Evolutionary conservation across 2,888 invertebrate species (phyloP).

Genomic region (Tachina lurida): DNA sequence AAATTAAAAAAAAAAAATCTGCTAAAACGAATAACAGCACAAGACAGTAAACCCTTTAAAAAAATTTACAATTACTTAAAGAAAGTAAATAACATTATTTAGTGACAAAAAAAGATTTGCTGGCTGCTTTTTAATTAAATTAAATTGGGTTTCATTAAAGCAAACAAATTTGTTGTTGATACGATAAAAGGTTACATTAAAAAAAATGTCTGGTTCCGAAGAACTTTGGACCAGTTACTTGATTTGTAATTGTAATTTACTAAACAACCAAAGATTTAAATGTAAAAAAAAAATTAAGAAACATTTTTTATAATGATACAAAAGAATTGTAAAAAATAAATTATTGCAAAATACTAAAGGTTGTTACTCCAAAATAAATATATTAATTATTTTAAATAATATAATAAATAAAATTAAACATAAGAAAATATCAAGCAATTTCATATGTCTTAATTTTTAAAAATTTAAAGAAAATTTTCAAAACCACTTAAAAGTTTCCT

Average conservation of each 20-base stretch:
- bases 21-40: slow-evolving; percentile 1
- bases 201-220: neutral
- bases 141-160: neutral
- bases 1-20: too few species aligned
- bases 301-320: slow-evolving; percentile 25
- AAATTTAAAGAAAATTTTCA: slow-evolving; percentile 33
- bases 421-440: slow-evolving; percentile 54
- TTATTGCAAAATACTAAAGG: slow-evolving; percentile 61
- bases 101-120: neutral
- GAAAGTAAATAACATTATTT: slow-evolving; percentile 19
- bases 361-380: slow-evolving; percentile 63
- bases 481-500: slow-evolving; percentile 65
- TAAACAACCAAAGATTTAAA: slow-evolving; percentile 69
- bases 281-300: slow-evolving; percentile 17
- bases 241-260: neutral
- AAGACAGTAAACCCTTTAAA: neutral
- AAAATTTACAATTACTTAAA: slow-evolving; percentile 28
- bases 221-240: neutral
- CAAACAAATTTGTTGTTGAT: slow-evolving; percentile 4
- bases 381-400: slow-evolving; percentile 48
- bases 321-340: slow-evolving; percentile 27
- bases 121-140: neutral
- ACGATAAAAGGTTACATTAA: neutral
- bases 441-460: slow-evolving; percentile 33
- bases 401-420: neutral